Evolutionary conservation across 2,797 vertebrate species (phyloP), one percentile per base, ranked within the genome.

Genomic region (Acrossocheilus wenchowensis): DNA sequence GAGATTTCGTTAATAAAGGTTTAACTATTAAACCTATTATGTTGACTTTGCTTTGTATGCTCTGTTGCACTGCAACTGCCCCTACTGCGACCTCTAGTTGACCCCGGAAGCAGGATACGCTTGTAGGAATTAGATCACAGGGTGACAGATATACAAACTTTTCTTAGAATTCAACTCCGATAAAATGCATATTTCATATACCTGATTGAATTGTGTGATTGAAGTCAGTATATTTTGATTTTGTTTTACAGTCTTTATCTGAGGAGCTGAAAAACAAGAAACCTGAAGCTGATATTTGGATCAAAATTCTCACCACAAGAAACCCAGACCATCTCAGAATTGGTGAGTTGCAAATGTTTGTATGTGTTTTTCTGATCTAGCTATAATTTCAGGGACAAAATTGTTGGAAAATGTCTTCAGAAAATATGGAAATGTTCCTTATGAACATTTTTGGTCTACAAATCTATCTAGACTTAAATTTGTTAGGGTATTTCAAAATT

Each of bases 281-380:
- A 86, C 90, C 89, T 0, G 89, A 93, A 0, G 68, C 87, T 1
- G 89, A 0, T 4, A 87, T 91, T 0, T 95, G 94, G 95, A 94
- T 95, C 26, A 62, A 87, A 68, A 92, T 93, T 30, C 87, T 96
- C 72, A 95, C 95, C 19, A 92, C 93, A 0, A 92, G 95, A 92
- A 62, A 89, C 83, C 45, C 85, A 2, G 86, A 88, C 0, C 94
- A 96, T 87, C 92, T 96, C 2, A 62, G 90, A 2, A 92, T 84
- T 17, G 94, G 88, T 90, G 72, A 2, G 23, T 21, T 81, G 26
- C 17, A 68, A 17, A 30, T 17, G 30, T 15, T 66, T 30, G 26
- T 34, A 30, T 30, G 12, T 8, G 52, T 34, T 14, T 66, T 34
- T 66, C 14, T 34, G 26, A 30, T 64, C 4, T 3, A 6, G 15